Evolutionary conservation across 2,888 invertebrate species (phyloP).

Genomic region (Lypha dubia): DNA sequence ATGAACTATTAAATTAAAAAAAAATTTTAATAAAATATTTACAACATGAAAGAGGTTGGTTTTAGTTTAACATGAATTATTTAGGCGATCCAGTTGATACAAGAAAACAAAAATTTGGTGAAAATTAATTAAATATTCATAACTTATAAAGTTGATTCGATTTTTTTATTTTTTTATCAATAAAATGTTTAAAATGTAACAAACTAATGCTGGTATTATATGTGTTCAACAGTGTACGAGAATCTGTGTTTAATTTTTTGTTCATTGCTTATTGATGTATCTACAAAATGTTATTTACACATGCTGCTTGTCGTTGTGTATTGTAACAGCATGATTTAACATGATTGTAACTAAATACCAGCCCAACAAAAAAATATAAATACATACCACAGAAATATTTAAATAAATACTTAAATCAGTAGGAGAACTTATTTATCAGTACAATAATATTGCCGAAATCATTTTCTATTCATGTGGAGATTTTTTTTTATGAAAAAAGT

Average conservation of each 20-base stretch:
- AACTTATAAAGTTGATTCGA: conserved; percentile 17
- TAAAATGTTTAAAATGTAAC: background rate
- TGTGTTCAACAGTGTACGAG: background rate
- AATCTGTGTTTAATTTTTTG: background rate
- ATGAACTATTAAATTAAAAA: background rate
- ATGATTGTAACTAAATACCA: conserved; percentile 65
- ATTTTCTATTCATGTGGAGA: background rate
- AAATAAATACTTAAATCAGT: conserved; percentile 40
- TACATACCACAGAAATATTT: conserved; percentile 21
- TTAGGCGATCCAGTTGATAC: background rate
- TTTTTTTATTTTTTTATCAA: conserved; percentile 6
- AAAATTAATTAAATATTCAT: conserved; percentile 1
- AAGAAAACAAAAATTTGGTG: background rate
- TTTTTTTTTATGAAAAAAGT: background rate
- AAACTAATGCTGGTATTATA: background rate
- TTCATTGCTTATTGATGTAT: background rate
- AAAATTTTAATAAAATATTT: background rate
- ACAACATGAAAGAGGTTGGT: background rate
- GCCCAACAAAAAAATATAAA: too few relatives aligned
- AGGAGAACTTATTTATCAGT: conserved; percentile 4
- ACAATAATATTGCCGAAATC: conserved; percentile 14
- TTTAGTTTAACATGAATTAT: background rate
- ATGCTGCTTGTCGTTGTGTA: conserved; percentile 29
- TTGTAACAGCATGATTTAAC: conserved; percentile 67
- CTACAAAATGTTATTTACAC: conserved; percentile 18